A percentile compares a stretch with the other conserved stretches of the same genome.
phyloP scores from a whole-genome alignment of 1,140 invertebrate genomes.

The Musca domestica region DNA sequence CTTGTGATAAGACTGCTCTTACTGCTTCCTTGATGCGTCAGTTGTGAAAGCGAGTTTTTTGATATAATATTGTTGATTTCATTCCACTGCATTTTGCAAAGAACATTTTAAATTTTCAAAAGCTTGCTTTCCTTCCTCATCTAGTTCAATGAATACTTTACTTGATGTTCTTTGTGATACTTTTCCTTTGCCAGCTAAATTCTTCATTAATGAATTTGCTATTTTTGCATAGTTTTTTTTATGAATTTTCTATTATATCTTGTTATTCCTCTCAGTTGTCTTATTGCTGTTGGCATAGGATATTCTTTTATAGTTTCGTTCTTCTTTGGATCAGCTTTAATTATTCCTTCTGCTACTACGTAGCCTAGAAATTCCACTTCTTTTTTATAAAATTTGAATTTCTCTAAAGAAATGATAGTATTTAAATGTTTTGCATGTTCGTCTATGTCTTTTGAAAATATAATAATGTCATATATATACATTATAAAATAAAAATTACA shows the following conservation, averaged over 20 bases:
- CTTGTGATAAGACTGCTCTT: constrained; percentile 47
- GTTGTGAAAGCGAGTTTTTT: constrained; percentile 39
- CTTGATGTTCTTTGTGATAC: too few relatives aligned
- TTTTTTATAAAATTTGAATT: constrained; percentile 29
- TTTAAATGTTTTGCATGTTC: constrained; percentile 39
- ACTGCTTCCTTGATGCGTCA: constrained; percentile 35
- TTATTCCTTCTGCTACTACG: constrained; percentile 33
- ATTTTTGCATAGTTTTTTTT: constrained; percentile 31
- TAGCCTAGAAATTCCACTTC: constrained; percentile 35
- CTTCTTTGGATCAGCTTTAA: constrained; percentile 36
- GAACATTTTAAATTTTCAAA: too few relatives aligned
- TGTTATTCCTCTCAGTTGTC: constrained; percentile 32
- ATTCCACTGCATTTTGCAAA: constrained; percentile 36
- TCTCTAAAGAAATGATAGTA: constrained; percentile 30
- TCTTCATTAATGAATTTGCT: constrained; percentile 40
- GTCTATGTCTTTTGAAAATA: constrained; percentile 27
- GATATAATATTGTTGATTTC: constrained; percentile 44
- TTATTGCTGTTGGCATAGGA: constrained; percentile 27
- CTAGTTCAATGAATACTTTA: too few relatives aligned
- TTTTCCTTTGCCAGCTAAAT: too few relatives aligned
- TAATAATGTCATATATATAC: constrained; percentile 38
- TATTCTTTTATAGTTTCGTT: constrained; percentile 33
- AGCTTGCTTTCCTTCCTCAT: too few relatives aligned
- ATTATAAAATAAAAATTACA: too few relatives aligned
- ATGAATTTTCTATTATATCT: too few relatives aligned